Base-by-base conservation (phyloP, 2,797 vertebrate genomes). In the Smutsia temminckii region DNA sequence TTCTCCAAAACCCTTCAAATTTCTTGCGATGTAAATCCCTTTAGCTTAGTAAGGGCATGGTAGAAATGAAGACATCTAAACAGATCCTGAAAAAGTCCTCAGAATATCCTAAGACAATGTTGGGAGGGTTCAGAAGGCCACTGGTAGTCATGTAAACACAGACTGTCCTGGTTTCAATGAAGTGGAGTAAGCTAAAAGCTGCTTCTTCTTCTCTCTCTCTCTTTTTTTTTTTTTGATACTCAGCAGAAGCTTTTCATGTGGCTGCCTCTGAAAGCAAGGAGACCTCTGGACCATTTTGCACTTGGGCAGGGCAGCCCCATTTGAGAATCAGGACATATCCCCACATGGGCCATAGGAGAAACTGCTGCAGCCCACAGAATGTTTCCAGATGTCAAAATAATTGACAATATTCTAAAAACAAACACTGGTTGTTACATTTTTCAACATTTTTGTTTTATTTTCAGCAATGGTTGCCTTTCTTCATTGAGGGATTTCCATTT, bases 331-430 rank as follows among this genome's bases (percentile, higher is more conserved):
- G 93, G 78, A 94, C 32, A 17, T 42, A 91, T 89, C 27, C 55
- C 55, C 25, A 37, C 42, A 32, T 53, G 83, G 75, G 13, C 53
- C 69, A 0, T 71, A 69, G 74, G 74, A 93, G 63, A 94, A 91
- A 97, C 83, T 95, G 94, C 91, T 94, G 69, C 96, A 97, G 95
- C 96, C 97, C 95, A 95, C 85, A 86, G 98, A 98, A 98, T 98
- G 96, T 97, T 98, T 98, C 98, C 98, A 98, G 98, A 98, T 98
- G 98, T 98, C 96, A 97, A 97, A 97, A 97, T 98, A 98, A 98
- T 97, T 96, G 98, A 98, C 88, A 69, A 97, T 10, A 59, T 69
- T 94, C 94, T 91, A 75, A 87, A 95, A 91, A 96, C 25, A 53
- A 96, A 96, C 95, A 92, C 97, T 97, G 98, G 91, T 97, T 97